Evolutionary conservation across 2,888 invertebrate species (phyloP).

Genomic region (Drosophila birchii): DNA sequence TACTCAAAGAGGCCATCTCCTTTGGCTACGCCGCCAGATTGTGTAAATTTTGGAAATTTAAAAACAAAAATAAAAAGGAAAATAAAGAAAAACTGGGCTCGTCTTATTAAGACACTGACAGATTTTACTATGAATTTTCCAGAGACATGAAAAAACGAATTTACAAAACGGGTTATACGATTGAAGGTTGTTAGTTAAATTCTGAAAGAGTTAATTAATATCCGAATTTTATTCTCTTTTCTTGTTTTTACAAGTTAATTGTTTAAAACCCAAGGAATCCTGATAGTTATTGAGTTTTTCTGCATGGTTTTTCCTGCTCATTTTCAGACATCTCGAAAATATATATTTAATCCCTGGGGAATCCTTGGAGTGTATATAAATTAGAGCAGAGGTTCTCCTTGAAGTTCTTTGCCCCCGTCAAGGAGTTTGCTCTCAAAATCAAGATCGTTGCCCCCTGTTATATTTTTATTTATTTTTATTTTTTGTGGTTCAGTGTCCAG

Average conservation of each 20-base stretch:
- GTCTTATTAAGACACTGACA: background rate
- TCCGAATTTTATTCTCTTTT: no score
- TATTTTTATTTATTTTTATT: background rate
- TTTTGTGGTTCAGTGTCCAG: constrained; percentile 5
- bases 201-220: no score
- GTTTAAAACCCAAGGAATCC: background rate
- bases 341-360: background rate
- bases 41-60: constrained; percentile 8
- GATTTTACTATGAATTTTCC: constrained; percentile 14
- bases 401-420: constrained; percentile 4
- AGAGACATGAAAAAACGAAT: no score
- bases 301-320: no score
- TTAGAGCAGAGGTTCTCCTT: constrained; percentile 20
- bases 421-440: constrained; percentile 6
- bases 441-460: constrained; percentile 5
- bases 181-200: no score
- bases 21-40: constrained; percentile 3
- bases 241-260: no score
- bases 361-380: constrained; percentile 15
- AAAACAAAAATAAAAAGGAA: background rate
- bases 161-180: no score
- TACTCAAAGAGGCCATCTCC: constrained; percentile 19
- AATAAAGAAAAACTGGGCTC: background rate
- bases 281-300: background rate
- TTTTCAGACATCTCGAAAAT: background rate